Evolutionary conservation across 2,797 vertebrate species (phyloP).

Genomic region (Sciurus carolinensis): DNA sequence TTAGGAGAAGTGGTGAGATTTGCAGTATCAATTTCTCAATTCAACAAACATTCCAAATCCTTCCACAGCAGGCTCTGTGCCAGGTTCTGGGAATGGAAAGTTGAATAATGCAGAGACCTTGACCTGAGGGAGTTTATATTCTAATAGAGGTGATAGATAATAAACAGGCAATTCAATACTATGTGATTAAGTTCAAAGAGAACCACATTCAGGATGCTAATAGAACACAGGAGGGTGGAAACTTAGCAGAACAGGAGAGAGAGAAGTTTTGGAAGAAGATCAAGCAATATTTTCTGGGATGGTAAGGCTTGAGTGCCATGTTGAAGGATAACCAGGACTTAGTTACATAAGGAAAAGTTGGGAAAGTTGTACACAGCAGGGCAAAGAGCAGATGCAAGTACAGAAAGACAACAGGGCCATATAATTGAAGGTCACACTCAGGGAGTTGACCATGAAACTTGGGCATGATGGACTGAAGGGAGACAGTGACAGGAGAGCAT

Average conservation of each 20-base stretch:
- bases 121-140: neutral
- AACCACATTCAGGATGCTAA: neutral
- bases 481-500: neutral
- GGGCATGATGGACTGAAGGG: neutral
- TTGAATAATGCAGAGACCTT: slow-evolving; percentile 7
- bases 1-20: neutral
- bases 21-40: neutral
- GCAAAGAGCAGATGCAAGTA: neutral
- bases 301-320: neutral
- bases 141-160: neutral
- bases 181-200: neutral
- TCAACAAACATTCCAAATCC: neutral
- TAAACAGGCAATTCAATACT: neutral
- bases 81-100: neutral
- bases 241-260: neutral
- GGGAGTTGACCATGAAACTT: neutral
- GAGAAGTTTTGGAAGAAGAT: neutral
- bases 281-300: neutral
- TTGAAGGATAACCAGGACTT: neutral
- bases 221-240: neutral
- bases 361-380: neutral
- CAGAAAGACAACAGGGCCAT: neutral
- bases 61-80: neutral
- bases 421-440: neutral
- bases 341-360: neutral